Percentiles rank a stretch among this genome's conserved stretches.
Evolutionary conservation across 1,140 invertebrate species (phyloP).

Genomic region (Zaprionus gabonicus): DNA sequence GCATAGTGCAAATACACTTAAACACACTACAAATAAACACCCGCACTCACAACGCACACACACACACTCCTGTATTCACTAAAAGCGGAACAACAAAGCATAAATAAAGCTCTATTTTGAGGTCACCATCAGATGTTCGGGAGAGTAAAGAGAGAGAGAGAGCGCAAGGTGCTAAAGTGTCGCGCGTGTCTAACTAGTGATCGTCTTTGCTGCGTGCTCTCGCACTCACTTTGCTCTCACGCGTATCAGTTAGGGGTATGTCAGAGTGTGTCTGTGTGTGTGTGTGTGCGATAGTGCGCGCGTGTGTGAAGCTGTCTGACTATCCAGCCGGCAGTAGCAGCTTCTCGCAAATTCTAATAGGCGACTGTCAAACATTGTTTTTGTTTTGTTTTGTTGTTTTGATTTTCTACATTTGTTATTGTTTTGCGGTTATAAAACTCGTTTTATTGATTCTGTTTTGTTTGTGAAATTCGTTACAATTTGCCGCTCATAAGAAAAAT

Average conservation of each 20-base stretch:
- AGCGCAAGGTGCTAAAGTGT: slow-evolving; percentile 6
- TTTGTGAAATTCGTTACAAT: slow-evolving; percentile 72
- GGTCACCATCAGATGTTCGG: slow-evolving; percentile 23
- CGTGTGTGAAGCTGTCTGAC: background rate
- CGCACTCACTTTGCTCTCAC: slow-evolving; percentile 12
- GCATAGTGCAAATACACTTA: slow-evolving; percentile 14
- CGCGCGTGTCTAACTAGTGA: slow-evolving; percentile 35
- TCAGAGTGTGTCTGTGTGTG: background rate
- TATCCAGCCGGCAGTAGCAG: slow-evolving; percentile 21
- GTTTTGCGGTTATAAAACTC: slow-evolving; percentile 46
- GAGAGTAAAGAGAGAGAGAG: background rate
- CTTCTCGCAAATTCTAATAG: slow-evolving; percentile 47
- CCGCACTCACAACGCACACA: background rate
- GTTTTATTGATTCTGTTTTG: slow-evolving; percentile 77
- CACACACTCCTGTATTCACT: background rate
- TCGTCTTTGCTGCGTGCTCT: slow-evolving; percentile 1
- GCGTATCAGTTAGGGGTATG: background rate
- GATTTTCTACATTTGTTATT: slow-evolving; percentile 48
- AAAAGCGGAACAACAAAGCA: slow-evolving; percentile 44
- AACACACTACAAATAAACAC: background rate
- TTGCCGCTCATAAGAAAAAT: slow-evolving; percentile 51
- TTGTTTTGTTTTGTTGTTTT: slow-evolving; percentile 43
- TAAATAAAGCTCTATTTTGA: slow-evolving; percentile 44
- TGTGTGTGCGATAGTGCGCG: background rate
- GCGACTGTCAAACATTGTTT: slow-evolving; percentile 23